Base-by-base conservation (phyloP, 35 echinoderm and acorn worm species). In the Heliocidaris erythrogramma region DNA sequence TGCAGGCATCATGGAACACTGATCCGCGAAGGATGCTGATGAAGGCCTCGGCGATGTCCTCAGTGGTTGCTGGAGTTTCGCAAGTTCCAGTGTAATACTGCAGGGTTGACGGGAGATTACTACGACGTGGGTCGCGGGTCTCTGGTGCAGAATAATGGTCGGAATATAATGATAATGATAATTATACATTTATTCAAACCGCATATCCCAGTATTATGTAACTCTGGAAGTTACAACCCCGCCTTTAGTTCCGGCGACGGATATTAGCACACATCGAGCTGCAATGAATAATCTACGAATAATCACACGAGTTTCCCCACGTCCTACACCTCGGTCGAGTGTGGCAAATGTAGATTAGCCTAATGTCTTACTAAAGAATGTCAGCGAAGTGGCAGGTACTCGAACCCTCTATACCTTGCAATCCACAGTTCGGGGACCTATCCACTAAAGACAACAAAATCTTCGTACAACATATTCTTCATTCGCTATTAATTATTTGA, bases 71-170 rank as follows among this genome's bases (percentile, higher is more conserved):
- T 88, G 86, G 47, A 35, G 30, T 88, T 48, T 48, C 86, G 31
- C 86, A 88, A 35, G 9, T 48, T 88, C 86, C 86, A 5, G 86
- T 32, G 30, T 88, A 88, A 31, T 88, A 88, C 86, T 88, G 86
- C 13, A 88, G 9, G 9, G 47, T 17, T 4, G 86, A 88, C 18
- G 86, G 86, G 10, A 88, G 18, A 21, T 88, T 32, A 88, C 86
- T 88, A 35, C 86, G 86, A 14, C 86, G 86, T 2, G 86, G 86
- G 86, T 88, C 86, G 30, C 86, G 86, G 13, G 86, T 88, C 18
- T 88, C 86, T 88, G 27, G 12, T 9, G 21, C 59, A 7, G 59
- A 87, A 84, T 4, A 84, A 84, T 18, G n/a, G n/a, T n/a, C n/a
- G n/a, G 14, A n/a, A 84, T n/a, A 84, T 84, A 4, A 84, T 84